phyloP scores from a whole-genome alignment of 2,888 invertebrate species.

The Mimas tiliae region DNA sequence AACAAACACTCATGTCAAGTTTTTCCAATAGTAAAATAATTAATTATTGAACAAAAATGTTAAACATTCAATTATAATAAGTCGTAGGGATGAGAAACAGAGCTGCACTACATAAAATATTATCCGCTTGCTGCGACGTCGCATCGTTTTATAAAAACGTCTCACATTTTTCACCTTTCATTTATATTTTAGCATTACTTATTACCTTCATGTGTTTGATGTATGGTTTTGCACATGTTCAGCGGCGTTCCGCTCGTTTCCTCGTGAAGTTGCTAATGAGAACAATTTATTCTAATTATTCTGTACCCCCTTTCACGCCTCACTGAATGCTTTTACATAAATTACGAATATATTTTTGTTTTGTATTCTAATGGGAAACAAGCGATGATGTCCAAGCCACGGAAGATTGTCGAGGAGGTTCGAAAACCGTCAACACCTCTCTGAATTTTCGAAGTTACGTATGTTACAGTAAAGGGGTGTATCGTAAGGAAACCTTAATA shows the following conservation, averaged over 20 bases:
- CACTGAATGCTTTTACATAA: slow-evolving; percentile 43
- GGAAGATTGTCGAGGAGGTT: neutral
- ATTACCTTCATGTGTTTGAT: slow-evolving; percentile 46
- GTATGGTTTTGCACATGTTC: slow-evolving; percentile 49
- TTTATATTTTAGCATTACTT: slow-evolving; percentile 33
- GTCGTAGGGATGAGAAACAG: neutral
- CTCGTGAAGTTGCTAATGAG: slow-evolving; percentile 54
- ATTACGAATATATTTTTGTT: slow-evolving; percentile 13
- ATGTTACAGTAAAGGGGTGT: too few species aligned
- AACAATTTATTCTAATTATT: slow-evolving; percentile 60
- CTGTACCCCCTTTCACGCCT: slow-evolving; percentile 38
- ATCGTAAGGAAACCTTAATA: too few species aligned
- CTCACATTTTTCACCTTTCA: slow-evolving; percentile 18
- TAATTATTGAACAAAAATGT: neutral
- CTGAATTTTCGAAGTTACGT: too few species aligned
- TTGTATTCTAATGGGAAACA: neutral
- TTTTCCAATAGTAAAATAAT: too few species aligned
- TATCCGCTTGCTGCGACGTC: slow-evolving; percentile 4
- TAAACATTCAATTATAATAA: neutral
- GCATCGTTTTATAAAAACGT: slow-evolving; percentile 22
- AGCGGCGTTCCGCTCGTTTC: slow-evolving; percentile 42
- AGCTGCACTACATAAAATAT: slow-evolving; percentile 2
- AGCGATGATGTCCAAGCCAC: too few species aligned
- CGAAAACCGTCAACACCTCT: too few species aligned
- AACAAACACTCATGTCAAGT: too few species aligned